These are phyloP conservation scores for Sphecodes monilicornis DNA, from an alignment of 2,888 invertebrate genomes.

Conservation along the genomic window DNA sequence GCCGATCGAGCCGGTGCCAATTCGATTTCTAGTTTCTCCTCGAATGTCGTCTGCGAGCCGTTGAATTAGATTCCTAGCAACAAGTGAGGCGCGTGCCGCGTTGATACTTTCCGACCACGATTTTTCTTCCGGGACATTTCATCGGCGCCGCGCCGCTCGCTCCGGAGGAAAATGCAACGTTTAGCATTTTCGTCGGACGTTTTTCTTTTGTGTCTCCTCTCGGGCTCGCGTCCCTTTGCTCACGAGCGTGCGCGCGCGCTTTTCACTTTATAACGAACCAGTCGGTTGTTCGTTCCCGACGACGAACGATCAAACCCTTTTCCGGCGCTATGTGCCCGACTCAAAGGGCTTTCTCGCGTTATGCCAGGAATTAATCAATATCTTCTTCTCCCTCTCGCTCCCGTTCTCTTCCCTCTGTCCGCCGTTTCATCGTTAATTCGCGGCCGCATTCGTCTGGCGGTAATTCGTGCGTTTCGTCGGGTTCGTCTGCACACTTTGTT, in stretches of 20 bases:
- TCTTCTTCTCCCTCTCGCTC: constrained; percentile 21
- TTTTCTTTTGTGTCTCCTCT: not conserved
- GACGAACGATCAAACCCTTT: constrained; percentile 43
- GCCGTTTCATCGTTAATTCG: constrained; percentile 40
- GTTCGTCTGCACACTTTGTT: constrained; percentile 50
- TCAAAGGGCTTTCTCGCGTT: constrained; percentile 50
- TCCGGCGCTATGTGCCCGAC: constrained; percentile 4
- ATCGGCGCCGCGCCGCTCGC: too few relatives aligned
- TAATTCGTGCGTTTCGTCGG: constrained; percentile 51
- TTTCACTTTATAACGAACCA: constrained; percentile 51
- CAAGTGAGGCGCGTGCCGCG: constrained; percentile 57
- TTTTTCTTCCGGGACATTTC: not conserved
- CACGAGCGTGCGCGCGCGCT: constrained; percentile 9
- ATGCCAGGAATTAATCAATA: constrained; percentile 55
- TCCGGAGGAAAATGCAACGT: constrained; percentile 12
- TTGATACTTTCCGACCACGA: not conserved
- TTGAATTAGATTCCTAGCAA: constrained; percentile 55
- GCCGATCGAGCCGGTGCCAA: not conserved
- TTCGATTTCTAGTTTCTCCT: constrained; percentile 27
- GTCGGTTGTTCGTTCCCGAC: constrained; percentile 18
- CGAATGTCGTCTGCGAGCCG: constrained; percentile 23
- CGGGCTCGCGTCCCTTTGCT: constrained; percentile 18
- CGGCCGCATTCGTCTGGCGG: constrained; percentile 41
- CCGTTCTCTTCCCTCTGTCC: not conserved
- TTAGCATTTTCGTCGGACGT: constrained; percentile 38